phyloP scores from a whole-genome alignment of 1,140 invertebrate species.

The Penaeus indicus region DNA sequence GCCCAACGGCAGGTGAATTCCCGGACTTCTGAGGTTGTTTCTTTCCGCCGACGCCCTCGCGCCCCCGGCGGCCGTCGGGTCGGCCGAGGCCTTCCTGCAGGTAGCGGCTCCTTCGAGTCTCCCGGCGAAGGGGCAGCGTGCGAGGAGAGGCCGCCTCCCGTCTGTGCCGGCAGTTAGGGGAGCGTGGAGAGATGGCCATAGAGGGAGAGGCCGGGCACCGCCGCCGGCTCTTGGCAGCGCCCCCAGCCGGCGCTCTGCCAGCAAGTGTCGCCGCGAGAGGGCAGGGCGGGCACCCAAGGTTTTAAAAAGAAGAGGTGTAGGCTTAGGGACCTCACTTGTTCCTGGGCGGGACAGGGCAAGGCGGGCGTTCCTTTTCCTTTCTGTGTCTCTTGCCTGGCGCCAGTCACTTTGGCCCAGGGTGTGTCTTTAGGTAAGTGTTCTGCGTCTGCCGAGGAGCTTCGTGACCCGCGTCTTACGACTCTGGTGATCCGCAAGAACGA shows the following conservation, averaged over 20 bases:
- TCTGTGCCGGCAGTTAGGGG: constrained; percentile 36
- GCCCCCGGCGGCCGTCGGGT: too few relatives aligned
- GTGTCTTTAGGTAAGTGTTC: constrained; percentile 43
- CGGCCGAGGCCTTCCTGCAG: too few relatives aligned
- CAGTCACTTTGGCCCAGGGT: constrained; percentile 42
- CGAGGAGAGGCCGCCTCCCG: too few relatives aligned
- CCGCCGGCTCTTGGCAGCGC: constrained; percentile 40
- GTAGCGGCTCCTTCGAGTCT: too few relatives aligned
- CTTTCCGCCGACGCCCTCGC: too few relatives aligned
- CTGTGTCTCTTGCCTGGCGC: constrained; percentile 29
- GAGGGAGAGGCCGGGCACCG: constrained; percentile 12
- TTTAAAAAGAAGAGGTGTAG: constrained; percentile 49
- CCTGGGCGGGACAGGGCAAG: constrained; percentile 51
- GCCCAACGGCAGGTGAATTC: too few relatives aligned
- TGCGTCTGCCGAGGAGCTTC: background rate
- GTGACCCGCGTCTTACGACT: background rate
- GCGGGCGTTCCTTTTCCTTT: constrained; percentile 49
- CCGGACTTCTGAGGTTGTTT: too few relatives aligned
- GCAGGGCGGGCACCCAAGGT: constrained; percentile 42
- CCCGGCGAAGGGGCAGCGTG: too few relatives aligned
- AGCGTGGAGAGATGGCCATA: constrained; percentile 49
- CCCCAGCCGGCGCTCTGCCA: constrained; percentile 29
- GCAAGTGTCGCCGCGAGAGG: constrained; percentile 37
- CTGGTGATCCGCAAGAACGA: background rate
- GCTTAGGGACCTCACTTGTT: constrained; percentile 47